Percentiles rank a stretch among this genome's conserved stretches.
These are phyloP conservation scores for Hyposoter didymator DNA, from an alignment of 2,888 invertebrate genomes.

Conservation along the genomic window DNA sequence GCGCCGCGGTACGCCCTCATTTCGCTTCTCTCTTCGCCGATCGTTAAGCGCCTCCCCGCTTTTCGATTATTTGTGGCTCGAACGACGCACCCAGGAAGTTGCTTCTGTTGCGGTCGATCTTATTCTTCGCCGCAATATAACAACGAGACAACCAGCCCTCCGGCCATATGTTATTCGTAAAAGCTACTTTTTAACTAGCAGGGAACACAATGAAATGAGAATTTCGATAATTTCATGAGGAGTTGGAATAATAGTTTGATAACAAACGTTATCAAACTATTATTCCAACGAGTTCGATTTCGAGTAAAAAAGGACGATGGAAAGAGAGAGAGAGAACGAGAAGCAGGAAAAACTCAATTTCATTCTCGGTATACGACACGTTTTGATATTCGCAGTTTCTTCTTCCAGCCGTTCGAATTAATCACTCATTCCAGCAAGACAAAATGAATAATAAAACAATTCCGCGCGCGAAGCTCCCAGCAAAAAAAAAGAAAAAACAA, in stretches of 20 bases:
- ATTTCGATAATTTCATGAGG: background rate
- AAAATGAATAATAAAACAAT: conserved; percentile 36
- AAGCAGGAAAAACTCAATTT: background rate
- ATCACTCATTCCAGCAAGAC: conserved; percentile 15
- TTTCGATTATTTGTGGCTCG: conserved; percentile 60
- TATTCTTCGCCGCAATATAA: conserved; percentile 42
- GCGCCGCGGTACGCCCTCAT: conserved; percentile 62
- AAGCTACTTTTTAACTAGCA: background rate
- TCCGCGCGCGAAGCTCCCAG: background rate
- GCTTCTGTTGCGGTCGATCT: conserved; percentile 54
- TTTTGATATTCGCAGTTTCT: conserved; percentile 3
- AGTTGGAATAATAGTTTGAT: background rate
- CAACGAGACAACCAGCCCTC: conserved; percentile 47
- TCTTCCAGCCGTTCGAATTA: conserved; percentile 7
- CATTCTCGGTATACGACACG: background rate
- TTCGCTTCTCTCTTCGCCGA: conserved; percentile 67
- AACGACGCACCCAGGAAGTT: conserved; percentile 53
- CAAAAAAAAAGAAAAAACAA: conserved; percentile 12
- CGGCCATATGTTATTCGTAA: conserved; percentile 16
- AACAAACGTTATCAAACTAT: too few relatives aligned
- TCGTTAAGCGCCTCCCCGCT: conserved; percentile 68
- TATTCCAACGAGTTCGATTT: too few relatives aligned
- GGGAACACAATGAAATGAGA: background rate
- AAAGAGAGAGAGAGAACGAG: background rate
- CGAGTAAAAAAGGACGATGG: background rate